Evolutionary conservation across 2,888 invertebrate genomes (phyloP), one percentile per base, ranked within the genome.

Genomic region (Ochlodes sylvanus): DNA sequence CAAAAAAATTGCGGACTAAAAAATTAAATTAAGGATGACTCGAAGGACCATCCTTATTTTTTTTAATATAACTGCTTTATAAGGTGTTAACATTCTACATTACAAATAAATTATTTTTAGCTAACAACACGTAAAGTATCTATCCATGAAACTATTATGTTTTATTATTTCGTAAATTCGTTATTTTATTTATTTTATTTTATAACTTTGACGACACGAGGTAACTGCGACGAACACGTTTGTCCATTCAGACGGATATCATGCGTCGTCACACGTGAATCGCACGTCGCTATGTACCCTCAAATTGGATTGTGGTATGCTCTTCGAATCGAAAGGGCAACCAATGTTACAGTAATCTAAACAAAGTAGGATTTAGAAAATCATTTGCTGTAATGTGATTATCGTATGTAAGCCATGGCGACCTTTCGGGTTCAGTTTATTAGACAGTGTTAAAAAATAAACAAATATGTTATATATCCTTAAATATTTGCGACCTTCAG

Each of bases 261-360:
- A 47, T 9, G 44, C 15, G 44, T 0, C 44, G 9, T 1, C 2
- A 47, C 17, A 47, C 44, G 17, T 17, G 44, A 47, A 15, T 15
- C 9, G 17, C 17, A 15, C 44, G 17, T 14, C 10, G 10, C 7
- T 47, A 47, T 3, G 44, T 47, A 47, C 44, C 17, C 17, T 7
- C 17, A 47, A 47, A 47, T 47, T 47, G 44, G 44, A 47, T 47
- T 47, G 44, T 15, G 15, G 44, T 47, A 47, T 47, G 17, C 44
- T 17, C 15, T n/a, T 17, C 44, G 44, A 47, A 15, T 7, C 15
- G 44, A 47, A 47, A 47, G 44, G 17, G 44, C 44, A 17, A 47
- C 15, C 7, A 17, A 47, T 47, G 38, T 10, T 38, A 12, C 38
- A 12, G 38, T 38, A 38, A 7, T 38, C 38, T 38, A 9, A 2